Evolutionary conservation across 2,888 invertebrate genomes (phyloP).

Genomic region (Lithosia quadra): DNA sequence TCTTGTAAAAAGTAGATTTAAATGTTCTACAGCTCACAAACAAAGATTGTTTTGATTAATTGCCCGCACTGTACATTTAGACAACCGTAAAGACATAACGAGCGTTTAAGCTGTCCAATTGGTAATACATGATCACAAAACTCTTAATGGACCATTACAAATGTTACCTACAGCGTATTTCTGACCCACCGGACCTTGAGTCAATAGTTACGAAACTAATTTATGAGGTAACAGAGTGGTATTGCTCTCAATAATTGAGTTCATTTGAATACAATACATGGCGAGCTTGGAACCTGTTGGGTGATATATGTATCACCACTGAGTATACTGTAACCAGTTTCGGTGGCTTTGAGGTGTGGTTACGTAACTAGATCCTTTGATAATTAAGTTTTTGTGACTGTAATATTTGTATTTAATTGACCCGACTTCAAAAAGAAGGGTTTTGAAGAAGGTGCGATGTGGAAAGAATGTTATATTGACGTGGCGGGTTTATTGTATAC

Average conservation of each 20-base stretch:
- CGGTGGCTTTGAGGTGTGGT: slow-evolving; percentile 38
- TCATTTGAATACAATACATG: slow-evolving; percentile 77
- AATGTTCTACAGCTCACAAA: background rate
- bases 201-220: slow-evolving; percentile 53
- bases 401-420: background rate
- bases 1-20: too few species aligned
- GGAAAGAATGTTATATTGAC: too few species aligned
- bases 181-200: slow-evolving; percentile 43
- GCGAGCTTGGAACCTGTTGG: slow-evolving; percentile 60
- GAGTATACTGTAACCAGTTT: slow-evolving; percentile 42
- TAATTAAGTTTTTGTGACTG: background rate
- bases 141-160: slow-evolving; percentile 17
- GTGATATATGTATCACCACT: slow-evolving; percentile 41
- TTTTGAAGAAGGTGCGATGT: background rate
- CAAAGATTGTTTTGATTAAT: slow-evolving; percentile 9
- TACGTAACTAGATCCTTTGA: slow-evolving; percentile 30
- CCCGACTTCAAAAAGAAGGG: background rate
- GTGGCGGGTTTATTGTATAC: too few species aligned
- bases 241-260: slow-evolving; percentile 65
- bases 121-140: slow-evolving; percentile 15
- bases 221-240: slow-evolving; percentile 60
- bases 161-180: slow-evolving; percentile 22
- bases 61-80: background rate
- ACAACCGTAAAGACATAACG: slow-evolving; percentile 12
- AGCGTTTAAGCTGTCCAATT: slow-evolving; percentile 17